phyloP scores from a whole-genome alignment of 2,888 invertebrate genomes.

The Drosophila rubida region DNA sequence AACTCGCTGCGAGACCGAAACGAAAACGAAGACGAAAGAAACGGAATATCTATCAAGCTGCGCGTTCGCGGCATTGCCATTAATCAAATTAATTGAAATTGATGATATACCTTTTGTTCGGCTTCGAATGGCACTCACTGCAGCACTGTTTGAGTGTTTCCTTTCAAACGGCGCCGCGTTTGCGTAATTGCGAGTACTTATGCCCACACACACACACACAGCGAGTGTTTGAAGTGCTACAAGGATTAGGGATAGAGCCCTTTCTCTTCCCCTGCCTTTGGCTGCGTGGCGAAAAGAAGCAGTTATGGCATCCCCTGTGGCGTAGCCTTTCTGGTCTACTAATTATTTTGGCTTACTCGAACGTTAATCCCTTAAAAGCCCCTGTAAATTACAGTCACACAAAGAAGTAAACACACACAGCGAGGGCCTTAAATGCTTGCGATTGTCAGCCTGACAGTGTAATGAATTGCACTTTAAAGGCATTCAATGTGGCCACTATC shows the following conservation, averaged over 20 bases:
- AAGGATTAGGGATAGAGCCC: slow-evolving; percentile 32
- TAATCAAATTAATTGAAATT: slow-evolving; percentile 82
- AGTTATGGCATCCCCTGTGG: slow-evolving; percentile 19
- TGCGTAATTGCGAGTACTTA: slow-evolving; percentile 20
- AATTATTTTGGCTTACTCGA: slow-evolving; percentile 66
- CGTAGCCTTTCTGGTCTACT: slow-evolving; percentile 37
- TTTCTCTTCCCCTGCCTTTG: neutral
- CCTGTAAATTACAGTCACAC: slow-evolving; percentile 36
- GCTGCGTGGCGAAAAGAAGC: slow-evolving; percentile 29
- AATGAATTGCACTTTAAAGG: neutral
- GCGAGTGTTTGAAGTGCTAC: slow-evolving; percentile 12
- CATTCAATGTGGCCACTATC: neutral
- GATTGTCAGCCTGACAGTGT: neutral
- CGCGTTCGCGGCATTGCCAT: slow-evolving; percentile 54
- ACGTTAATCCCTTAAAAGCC: slow-evolving; percentile 51
- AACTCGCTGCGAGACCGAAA: neutral
- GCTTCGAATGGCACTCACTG: slow-evolving; percentile 25
- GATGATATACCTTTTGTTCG: slow-evolving; percentile 62
- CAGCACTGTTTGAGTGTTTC: slow-evolving; percentile 34
- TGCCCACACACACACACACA: neutral
- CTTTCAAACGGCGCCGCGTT: slow-evolving; percentile 23
- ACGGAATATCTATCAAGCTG: slow-evolving; percentile 53
- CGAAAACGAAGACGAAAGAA: neutral
- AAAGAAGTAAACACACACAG: slow-evolving; percentile 29
- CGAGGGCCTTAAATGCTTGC: neutral